Evolutionary conservation across 1,140 invertebrate genomes (phyloP).

Genomic region (Heliconius nattereri): DNA sequence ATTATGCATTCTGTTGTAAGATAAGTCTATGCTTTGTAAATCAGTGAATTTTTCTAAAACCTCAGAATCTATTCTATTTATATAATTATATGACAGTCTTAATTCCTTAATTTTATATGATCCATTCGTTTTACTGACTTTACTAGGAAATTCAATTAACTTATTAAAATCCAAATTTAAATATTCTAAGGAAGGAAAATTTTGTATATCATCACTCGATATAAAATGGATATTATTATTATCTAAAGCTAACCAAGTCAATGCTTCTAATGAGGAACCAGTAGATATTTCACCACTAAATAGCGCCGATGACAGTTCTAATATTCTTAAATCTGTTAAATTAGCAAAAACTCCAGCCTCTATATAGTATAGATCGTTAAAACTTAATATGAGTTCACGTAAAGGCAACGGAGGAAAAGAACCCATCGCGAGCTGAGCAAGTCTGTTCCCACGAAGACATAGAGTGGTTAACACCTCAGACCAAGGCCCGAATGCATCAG

Average conservation of each 20-base stretch:
- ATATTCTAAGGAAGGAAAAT: conserved; percentile 87
- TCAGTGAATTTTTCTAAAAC: conserved; percentile 83
- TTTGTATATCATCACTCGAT: conserved; percentile 82
- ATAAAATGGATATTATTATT: conserved; percentile 90
- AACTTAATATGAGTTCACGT: conserved; percentile 91
- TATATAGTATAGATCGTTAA: conserved; percentile 89
- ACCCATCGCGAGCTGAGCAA: conserved; percentile 85
- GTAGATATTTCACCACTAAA: conserved; percentile 87
- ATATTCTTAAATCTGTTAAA: conserved; percentile 85
- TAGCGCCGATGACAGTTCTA: conserved; percentile 91
- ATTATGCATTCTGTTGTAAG: conserved; percentile 84
- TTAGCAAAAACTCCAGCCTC: conserved; percentile 87
- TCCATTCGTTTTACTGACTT: conserved; percentile 84
- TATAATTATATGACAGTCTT: conserved; percentile 86
- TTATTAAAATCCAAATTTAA: conserved; percentile 93
- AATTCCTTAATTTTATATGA: conserved; percentile 88
- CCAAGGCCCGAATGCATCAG: conserved; percentile 87
- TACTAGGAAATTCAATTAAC: conserved; percentile 83
- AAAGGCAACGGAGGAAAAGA: conserved; percentile 87
- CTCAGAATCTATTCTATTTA: conserved; percentile 82
- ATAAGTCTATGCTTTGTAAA: conserved; percentile 85
- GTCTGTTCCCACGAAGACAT: conserved; percentile 89
- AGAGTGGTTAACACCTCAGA: conserved; percentile 88
- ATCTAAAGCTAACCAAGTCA: conserved; percentile 92
- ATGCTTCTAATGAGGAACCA: conserved; percentile 83